Base-by-base conservation (phyloP, 1,140 invertebrate species). In the Phymastichus coffea region DNA sequence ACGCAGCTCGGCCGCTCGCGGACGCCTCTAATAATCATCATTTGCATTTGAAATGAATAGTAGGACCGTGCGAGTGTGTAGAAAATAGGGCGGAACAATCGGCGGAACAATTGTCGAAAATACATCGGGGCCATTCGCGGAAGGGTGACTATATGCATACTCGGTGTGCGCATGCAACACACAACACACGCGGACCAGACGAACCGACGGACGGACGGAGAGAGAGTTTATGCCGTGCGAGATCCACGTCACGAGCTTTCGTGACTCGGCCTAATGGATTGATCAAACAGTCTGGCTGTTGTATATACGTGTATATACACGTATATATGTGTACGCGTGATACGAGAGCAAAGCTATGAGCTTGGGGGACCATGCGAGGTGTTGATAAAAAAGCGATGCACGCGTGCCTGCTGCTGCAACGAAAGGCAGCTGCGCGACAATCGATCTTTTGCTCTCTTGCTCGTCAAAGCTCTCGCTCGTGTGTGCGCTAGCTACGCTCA, bases 261-360 rank as follows among this genome's bases (percentile, higher is more conserved):
- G 53, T 61, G 59, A 61, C 63, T 59, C 53, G 56, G 33, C 37
- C 48, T 63, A 61, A 61, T 66, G 65, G 63, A 66, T 66, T 64
- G 65, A 66, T 66, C 65, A 66, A 66, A 66, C 65, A 66, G 55
- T 60, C 40, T 38, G 26, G 53, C 57, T 57, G 55, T 57, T n/a
- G n/a, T n/a, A n/a, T n/a, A n/a, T n/a, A n/a, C n/a, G n/a, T n/a
- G 41, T 35, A 23, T 44, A 46, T 33, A 33, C 30, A 51, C 23
- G 26, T 51, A 4, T 1, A 38, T 35, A 35, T 43, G 40, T 30
- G 25, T 49, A 17, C 17, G 28, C 38, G n/a, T 19, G 37, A 3
- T 14, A 3, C 22, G n/a, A n/a, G n/a, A n/a, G n/a, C n/a, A n/a
- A n/a, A 17, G 14, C 30, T 49, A 12, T 46, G 26, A 15, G 30